phyloP scores from a whole-genome alignment of 2,113 vertebrate species.

The Gopherus evgoodei region DNA sequence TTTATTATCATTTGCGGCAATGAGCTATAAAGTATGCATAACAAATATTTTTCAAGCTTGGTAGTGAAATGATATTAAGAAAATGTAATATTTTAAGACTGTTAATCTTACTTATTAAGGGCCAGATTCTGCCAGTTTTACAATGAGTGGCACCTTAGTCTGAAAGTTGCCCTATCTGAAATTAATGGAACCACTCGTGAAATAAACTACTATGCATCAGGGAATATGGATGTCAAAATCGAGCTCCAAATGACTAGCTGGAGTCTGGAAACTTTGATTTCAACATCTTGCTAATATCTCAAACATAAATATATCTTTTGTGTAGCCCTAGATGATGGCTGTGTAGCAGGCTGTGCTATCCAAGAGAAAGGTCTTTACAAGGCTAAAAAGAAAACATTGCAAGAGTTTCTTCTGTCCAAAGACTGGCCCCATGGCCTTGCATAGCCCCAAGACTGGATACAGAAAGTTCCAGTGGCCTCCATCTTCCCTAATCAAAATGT shows the following conservation, averaged over 20 bases:
- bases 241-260: background rate
- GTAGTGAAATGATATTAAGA: background rate
- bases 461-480: constrained; percentile 33
- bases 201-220: background rate
- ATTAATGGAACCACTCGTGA: background rate
- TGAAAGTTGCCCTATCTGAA: background rate
- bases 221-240: background rate
- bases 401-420: constrained; percentile 49
- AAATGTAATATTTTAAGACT: background rate
- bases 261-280: background rate
- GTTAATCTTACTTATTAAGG: background rate
- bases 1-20: background rate
- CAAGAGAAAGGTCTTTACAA: constrained; percentile 67
- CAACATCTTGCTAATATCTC: background rate
- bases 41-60: background rate
- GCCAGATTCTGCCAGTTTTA: background rate
- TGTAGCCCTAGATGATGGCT: constrained; percentile 48
- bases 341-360: constrained; percentile 32
- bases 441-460: constrained; percentile 44
- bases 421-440: background rate
- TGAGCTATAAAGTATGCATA: background rate
- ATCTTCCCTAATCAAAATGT: constrained; percentile 15
- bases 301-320: background rate
- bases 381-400: constrained; percentile 68
- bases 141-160: background rate